Evolutionary conservation across 2,888 invertebrate genomes (phyloP), one percentile per base, ranked within the genome.

Genomic region (Xanthorhoe designata): DNA sequence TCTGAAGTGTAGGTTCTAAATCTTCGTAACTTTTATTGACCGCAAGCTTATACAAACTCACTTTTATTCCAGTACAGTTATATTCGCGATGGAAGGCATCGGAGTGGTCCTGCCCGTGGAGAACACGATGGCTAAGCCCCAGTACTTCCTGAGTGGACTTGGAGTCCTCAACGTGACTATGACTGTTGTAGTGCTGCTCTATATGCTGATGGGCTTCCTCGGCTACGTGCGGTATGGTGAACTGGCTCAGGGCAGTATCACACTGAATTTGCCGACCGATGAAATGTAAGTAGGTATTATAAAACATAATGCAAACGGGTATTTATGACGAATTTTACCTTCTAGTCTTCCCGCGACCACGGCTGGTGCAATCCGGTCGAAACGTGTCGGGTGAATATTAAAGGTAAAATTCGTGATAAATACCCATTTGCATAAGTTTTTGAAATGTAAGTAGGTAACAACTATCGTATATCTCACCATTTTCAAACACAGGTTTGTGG

Each of bases 21-120:
- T 1, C 24, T 24, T 24, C 24, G 24, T 24, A 24, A 4, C n/a
- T n/a, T n/a, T 24, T 24, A 24, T 32, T 32, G 32, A 6, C 32
- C 8, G 6, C 32, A 7, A 7, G 32, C 32, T 15, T 15, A 42
- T 38, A 19, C 35, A 18, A 49, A 54, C 47, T 4, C 45, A 29
- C 19, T 5, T 7, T 35, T 18, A 61, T 89, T 93, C 71, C 86
- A 95, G 99, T 71, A 99, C 98, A 64, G 99, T 98, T 51, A 96
- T 99, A 82, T 99, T 98, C 84, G 98, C 99, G 13, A 99, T 99
- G 95, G 99, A 99, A 91, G 98, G 98, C 54, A 99, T 99, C 74
- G 97, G 97, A 62, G 97, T 96, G 61, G 97, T 99, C 1, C 94
- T 99, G 85, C 99, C 99, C 0, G 96, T 99, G 60, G 98, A 98